Evolutionary conservation across 2,113 vertebrate genomes (phyloP), one percentile per base, ranked within the genome.

Genomic region (Neogobius melanostomus): DNA sequence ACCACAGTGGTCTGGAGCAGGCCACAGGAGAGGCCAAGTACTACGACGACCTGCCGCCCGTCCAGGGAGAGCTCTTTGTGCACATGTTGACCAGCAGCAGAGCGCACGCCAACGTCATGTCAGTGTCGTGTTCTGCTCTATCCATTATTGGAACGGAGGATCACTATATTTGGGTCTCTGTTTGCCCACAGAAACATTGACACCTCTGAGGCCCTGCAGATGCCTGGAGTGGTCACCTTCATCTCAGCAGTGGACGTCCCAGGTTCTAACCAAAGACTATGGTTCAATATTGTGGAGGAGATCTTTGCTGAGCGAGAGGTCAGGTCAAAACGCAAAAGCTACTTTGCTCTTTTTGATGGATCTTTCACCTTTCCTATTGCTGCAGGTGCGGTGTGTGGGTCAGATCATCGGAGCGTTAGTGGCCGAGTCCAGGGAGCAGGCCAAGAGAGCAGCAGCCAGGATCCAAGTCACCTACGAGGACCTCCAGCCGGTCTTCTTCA

Each of bases 1-100:
- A 99, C 69, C 15, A 42, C 12, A 44, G 59, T 5, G 62, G 62
- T 15, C 12, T 60, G 28, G 46, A 64, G 43, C 60, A 71, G 15
- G 69, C 69, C 61, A 64, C 69, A 0, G 69, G 69, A 28, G 69
- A 71, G 46, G 61, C 61, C 44, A 56, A 56, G 17, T 64, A 56
- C 61, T 71, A 48, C 7, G 69, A 64, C 9, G 61, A 71, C 44
- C 17, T 71, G 48, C 69, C 61, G 0, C 51, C 21, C 1, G 15
- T 56, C 11, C 14, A 48, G 8, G 69, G 69, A 48, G 69, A 71
- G 69, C 61, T 71, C 36, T 71, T 71, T 52, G 11, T 71, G 43
- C 8, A 15, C 61, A 64, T 64, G 69, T 60, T 71, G 60, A 64
- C 69, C 0, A 71, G 69, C 17, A 64, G 17, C 14, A 48, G 62